Evolutionary conservation across 92 coral and sea anemone genomes (phyloP).

Genomic region (Parazoanthus atlanticus): DNA sequence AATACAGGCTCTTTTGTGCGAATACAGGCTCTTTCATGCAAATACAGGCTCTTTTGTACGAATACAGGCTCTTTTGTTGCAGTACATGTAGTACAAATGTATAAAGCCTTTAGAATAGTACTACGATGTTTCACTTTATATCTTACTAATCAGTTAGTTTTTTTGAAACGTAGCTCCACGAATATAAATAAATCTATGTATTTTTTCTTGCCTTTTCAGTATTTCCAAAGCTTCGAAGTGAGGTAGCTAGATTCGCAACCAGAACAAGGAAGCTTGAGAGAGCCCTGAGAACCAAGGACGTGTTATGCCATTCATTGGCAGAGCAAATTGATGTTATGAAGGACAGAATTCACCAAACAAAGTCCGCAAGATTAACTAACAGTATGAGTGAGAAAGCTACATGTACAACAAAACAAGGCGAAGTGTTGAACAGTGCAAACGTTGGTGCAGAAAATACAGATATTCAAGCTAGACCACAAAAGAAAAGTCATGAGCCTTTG

Average conservation of each 20-base stretch:
- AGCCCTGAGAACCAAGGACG: slow-evolving; percentile 57
- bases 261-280: slow-evolving; percentile 63
- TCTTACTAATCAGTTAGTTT: not conserved
- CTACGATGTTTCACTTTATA: no score
- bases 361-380: slow-evolving; percentile 46
- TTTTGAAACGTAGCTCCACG: not conserved
- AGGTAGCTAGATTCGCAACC: slow-evolving; percentile 51
- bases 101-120: no score
- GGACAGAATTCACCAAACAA: slow-evolving; percentile 52
- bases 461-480: slow-evolving; percentile 15
- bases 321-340: slow-evolving; percentile 71
- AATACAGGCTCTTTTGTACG: no score
- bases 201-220: slow-evolving; percentile 35
- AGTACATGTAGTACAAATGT: no score
- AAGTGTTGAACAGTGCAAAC: slow-evolving; percentile 1
- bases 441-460: not conserved
- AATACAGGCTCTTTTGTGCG: no score
- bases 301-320: slow-evolving; percentile 60
- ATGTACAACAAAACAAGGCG: slow-evolving; percentile 19
- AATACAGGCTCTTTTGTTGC: no score
- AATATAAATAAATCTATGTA: not conserved
- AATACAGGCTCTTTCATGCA: no score
- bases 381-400: slow-evolving; percentile 34
- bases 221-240: slow-evolving; percentile 45
- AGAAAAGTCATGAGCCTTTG: slow-evolving; percentile 1